These are phyloP conservation scores for Lagocephalus sceleratus DNA, from an alignment of 2,797 vertebrate genomes.

Conservation along the genomic window DNA sequence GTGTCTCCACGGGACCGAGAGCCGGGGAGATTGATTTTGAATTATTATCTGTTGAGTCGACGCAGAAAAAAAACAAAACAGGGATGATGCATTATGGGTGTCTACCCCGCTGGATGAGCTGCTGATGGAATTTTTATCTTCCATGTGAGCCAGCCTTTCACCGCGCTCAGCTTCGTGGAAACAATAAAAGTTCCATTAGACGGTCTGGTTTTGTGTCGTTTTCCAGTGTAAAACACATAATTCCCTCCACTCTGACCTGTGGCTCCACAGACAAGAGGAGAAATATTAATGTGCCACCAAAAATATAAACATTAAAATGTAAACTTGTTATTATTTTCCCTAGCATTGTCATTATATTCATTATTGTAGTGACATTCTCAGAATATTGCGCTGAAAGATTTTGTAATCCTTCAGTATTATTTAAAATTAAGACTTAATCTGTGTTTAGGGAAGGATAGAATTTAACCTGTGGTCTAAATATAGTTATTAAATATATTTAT, in stretches of 20 bases:
- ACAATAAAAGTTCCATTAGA: slow-evolving; percentile 18
- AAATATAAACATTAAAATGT: not conserved
- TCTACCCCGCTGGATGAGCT: slow-evolving; percentile 15
- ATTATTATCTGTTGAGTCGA: slow-evolving; percentile 29
- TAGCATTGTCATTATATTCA: too few species aligned
- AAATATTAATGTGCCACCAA: slow-evolving; percentile 1
- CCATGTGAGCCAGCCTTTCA: slow-evolving; percentile 8
- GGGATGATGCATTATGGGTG: not conserved
- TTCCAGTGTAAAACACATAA: slow-evolving; percentile 8
- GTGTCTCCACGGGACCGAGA: slow-evolving; percentile 19
- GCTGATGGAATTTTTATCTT: slow-evolving; percentile 20
- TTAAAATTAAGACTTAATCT: too few species aligned
- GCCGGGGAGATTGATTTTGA: slow-evolving; percentile 25
- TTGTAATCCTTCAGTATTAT: too few species aligned
- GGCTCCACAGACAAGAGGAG: slow-evolving; percentile 4
- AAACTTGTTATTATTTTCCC: not conserved
- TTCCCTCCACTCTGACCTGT: slow-evolving; percentile 7
- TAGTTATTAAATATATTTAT: too few species aligned
- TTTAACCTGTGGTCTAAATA: too few species aligned
- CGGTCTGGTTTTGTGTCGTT: slow-evolving; percentile 5
- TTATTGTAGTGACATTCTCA: too few species aligned
- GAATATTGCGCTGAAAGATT: too few species aligned
- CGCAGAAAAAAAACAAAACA: slow-evolving; percentile 11
- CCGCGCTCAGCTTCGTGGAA: slow-evolving; percentile 6
- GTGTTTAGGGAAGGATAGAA: too few species aligned